Percentiles rank a stretch among this genome's conserved stretches.
Evolutionary conservation across 2,113 vertebrate species (phyloP).

Genomic region (Ameiurus melas): DNA sequence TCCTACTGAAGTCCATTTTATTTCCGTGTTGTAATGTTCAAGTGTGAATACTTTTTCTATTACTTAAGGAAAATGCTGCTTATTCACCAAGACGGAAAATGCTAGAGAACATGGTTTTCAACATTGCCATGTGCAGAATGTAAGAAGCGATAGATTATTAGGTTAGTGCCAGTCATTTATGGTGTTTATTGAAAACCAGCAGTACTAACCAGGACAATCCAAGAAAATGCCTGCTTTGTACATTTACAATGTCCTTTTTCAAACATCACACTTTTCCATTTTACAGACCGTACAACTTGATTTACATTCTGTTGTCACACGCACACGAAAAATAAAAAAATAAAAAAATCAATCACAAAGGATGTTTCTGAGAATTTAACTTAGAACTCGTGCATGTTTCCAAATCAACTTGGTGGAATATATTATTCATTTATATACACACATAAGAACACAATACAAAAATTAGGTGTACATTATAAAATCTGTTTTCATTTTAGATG

Average conservation of each 20-base stretch:
- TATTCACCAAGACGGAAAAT: background rate
- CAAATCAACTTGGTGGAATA: constrained; percentile 34
- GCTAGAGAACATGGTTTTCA: background rate
- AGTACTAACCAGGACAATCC: constrained; percentile 64
- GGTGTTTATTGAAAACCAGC: constrained; percentile 74
- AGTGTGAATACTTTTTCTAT: background rate
- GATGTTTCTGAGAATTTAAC: constrained; percentile 29
- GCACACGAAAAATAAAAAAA: background rate
- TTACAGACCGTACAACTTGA: constrained; percentile 53
- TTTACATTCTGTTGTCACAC: constrained; percentile 52
- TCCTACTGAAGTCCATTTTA: background rate
- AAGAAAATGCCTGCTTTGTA: constrained; percentile 57
- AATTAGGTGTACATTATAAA: constrained; percentile 21
- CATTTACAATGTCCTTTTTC: constrained; percentile 62
- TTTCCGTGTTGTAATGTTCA: background rate
- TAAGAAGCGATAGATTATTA: background rate
- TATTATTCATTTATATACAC: constrained; percentile 43
- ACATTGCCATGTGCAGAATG: background rate
- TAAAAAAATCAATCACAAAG: background rate
- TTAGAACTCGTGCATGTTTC: constrained; percentile 28
- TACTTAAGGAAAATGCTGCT: background rate
- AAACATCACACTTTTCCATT: constrained; percentile 62
- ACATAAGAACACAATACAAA: constrained; percentile 34
- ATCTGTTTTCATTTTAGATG: constrained; percentile 12
- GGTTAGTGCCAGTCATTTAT: constrained; percentile 54